Percentiles rank a stretch among this genome's conserved stretches.
phyloP scores from a whole-genome alignment of 2,888 invertebrate species.

The Brachycybe producta region DNA sequence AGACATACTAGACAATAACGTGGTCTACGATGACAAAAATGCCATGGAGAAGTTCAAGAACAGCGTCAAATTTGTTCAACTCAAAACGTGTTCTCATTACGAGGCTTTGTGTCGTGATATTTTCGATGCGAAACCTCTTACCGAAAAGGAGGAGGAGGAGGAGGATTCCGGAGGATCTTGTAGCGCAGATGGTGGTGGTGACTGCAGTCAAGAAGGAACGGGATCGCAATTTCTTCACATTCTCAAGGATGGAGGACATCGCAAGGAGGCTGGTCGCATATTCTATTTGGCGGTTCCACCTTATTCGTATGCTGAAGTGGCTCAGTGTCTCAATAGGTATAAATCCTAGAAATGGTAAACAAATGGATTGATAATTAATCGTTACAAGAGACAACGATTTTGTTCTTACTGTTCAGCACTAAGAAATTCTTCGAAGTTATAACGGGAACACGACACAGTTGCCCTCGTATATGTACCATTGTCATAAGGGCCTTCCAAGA shows the following conservation, averaged over 20 bases:
- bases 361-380: no score
- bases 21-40: slow-evolving; percentile 25
- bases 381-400: no score
- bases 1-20: slow-evolving; percentile 25
- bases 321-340: slow-evolving; percentile 19
- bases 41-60: slow-evolving; percentile 25
- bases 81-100: slow-evolving; percentile 22
- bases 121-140: background rate
- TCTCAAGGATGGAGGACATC: background rate
- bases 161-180: no score
- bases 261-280: slow-evolving; percentile 23
- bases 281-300: slow-evolving; percentile 32
- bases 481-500: no score
- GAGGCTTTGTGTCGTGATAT: background rate
- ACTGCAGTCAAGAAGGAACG: no score
- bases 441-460: no score
- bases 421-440: no score
- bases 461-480: no score
- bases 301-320: slow-evolving; percentile 25
- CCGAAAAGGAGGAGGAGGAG: background rate
- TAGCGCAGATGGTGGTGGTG: no score
- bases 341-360: no score
- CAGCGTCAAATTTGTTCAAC: slow-evolving; percentile 26
- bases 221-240: no score
- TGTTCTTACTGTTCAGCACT: no score